phyloP scores from a whole-genome alignment of 2,888 invertebrate genomes.

The Drosophila lutescens region DNA sequence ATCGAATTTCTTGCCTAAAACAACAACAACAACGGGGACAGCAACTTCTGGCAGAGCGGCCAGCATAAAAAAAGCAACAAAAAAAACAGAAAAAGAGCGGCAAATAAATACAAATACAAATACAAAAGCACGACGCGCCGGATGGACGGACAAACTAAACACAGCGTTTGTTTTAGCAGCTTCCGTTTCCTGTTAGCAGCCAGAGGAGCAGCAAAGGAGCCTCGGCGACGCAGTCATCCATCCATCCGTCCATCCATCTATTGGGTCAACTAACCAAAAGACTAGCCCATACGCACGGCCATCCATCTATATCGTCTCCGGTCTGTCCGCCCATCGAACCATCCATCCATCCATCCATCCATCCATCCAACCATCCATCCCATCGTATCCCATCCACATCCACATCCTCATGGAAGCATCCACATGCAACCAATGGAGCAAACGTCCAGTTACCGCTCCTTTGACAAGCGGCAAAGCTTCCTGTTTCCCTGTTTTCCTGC shows the following conservation, averaged over 20 bases:
- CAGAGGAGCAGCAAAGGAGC: constrained; percentile 29
- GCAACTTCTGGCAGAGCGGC: constrained; percentile 42
- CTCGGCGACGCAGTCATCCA: constrained; percentile 57
- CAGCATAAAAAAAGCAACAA: constrained; percentile 19
- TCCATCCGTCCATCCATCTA: constrained; percentile 56
- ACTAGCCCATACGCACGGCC: constrained; percentile 68
- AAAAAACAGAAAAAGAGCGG: constrained; percentile 17
- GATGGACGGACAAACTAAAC: constrained; percentile 68
- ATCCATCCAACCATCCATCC: constrained; percentile 23
- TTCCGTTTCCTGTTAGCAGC: constrained; percentile 71
- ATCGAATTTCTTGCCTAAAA: constrained; percentile 79
- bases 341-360: constrained; percentile 26
- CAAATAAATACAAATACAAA: constrained; percentile 69
- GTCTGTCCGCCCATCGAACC: constrained; percentile 40
- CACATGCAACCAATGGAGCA: constrained; percentile 51
- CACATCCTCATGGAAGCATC: constrained; percentile 11
- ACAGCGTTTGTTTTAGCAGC: constrained; percentile 77
- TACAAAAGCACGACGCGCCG: constrained; percentile 44
- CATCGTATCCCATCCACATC: constrained; percentile 21
- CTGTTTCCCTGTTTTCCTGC: constrained; percentile 39
- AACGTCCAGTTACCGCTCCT: constrained; percentile 62
- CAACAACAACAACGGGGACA: constrained; percentile 55
- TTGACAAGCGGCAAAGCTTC: constrained; percentile 70
- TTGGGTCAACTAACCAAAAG: constrained; percentile 61
- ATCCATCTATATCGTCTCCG: constrained; percentile 43